Conservation (phyloP, 2,113 vertebrate species). For the Columba livia region DNA sequence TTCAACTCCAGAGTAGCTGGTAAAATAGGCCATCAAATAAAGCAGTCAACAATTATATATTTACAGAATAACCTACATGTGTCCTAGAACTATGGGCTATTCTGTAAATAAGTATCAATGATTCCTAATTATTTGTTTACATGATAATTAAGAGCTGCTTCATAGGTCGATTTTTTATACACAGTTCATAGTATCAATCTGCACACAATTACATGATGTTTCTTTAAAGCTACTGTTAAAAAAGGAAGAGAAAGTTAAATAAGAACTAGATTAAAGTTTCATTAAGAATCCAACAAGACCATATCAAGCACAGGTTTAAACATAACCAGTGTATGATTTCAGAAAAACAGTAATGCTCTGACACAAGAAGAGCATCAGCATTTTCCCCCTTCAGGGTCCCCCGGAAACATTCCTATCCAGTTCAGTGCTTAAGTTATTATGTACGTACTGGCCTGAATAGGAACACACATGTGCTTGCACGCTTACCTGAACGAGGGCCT, state of each 20-base stretch:
- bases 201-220: constrained; percentile 64
- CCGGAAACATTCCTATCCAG: constrained; percentile 32
- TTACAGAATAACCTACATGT: constrained; percentile 63
- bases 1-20: constrained; percentile 56
- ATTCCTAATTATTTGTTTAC: constrained; percentile 57
- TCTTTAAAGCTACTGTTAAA: constrained; percentile 69
- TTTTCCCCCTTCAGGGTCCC: constrained; percentile 48
- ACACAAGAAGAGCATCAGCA: constrained; percentile 38
- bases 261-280: constrained; percentile 78
- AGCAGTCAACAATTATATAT: constrained; percentile 62
- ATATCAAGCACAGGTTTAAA: constrained; percentile 70
- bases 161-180: constrained; percentile 26
- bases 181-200: constrained; percentile 52
- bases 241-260: constrained; percentile 67
- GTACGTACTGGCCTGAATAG: neutral
- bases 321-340: constrained; percentile 36
- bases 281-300: constrained; percentile 70
- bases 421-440: neutral
- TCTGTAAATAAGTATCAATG: constrained; percentile 67
- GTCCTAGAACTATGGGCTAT: constrained; percentile 64
- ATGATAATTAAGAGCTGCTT: constrained; percentile 47
- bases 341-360: constrained; percentile 58
- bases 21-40: constrained; percentile 58
- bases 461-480: constrained; percentile 35
- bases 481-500: constrained; percentile 52